Evolutionary conservation across 2,113 vertebrate genomes (phyloP), one percentile per base, ranked within the genome.

Genomic region (Leptocoma aspasia): DNA sequence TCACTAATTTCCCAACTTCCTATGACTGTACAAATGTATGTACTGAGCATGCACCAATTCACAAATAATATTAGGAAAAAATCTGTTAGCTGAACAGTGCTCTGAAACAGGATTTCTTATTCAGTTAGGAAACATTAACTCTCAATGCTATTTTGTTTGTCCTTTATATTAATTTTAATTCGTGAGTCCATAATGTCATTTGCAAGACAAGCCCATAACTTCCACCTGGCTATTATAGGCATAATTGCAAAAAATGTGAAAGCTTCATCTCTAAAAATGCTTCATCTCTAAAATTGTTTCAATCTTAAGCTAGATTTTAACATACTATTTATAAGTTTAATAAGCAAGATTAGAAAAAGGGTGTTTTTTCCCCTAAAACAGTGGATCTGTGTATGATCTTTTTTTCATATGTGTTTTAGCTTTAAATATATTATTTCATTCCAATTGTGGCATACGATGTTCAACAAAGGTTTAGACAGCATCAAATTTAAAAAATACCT

Each of bases 161-260:
- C 86, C 94, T 95, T 96, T 92, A 86, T 92, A 86, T 92, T 96
- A 4, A 96, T 97, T 96, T 95, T 91, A 78, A 94, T 95, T 80
- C 82, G 70, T 20, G 16, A 72, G 80, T 52, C 81, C 14, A 1
- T 89, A 94, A 91, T 78, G 31, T 63, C n/a, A 76, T 92, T 92
- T 90, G 68, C 63, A 82, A 63, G 90, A 88, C 93, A 95, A 91
- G 50, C 41, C 13, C 81, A 86, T 92, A 70, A 53, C 37, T 96
- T 97, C 47, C 11, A 61, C 69, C 85, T 82, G 82, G n/a, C 44
- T 92, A 12, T 81, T 71, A 93, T 4, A 86, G 68, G 23, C 26
- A 49, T 88, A 86, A 89, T 77, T 82, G n/a, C 15, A 82, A 73
- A 87, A 95, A 68, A 69, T 11, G 3, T 45, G 68, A 65, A 90